A percentile compares a stretch with the other conserved stretches of the same genome.
These are phyloP conservation scores for Onychomys leucogaster DNA, from an alignment of 2,797 vertebrate species.

Conservation along the genomic window DNA sequence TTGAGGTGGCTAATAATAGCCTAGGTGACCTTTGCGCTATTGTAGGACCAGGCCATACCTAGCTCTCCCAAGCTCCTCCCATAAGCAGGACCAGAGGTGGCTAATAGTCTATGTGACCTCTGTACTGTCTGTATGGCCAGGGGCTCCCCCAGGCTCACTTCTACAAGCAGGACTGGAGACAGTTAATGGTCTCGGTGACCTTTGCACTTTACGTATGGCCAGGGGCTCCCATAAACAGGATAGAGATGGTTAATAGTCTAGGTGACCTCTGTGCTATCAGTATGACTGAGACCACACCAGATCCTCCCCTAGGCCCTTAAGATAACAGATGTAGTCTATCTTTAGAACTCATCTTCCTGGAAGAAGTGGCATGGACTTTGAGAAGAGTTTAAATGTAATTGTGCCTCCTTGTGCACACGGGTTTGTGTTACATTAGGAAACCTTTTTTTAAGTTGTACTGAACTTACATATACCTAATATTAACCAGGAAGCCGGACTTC, in stretches of 20 bases:
- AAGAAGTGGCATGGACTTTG: neutral
- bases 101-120: neutral
- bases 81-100: neutral
- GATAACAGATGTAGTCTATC: neutral
- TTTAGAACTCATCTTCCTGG: neutral
- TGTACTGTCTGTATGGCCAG: neutral
- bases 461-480: neutral
- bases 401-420: neutral
- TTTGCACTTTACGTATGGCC: neutral
- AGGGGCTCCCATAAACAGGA: neutral
- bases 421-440: neutral
- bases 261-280: neutral
- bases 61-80: neutral
- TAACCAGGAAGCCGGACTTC: neutral
- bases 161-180: no score
- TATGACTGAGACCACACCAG: neutral
- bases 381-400: neutral
- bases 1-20: neutral
- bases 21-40: neutral
- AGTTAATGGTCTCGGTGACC: neutral
- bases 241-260: neutral
- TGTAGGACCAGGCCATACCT: neutral
- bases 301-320: neutral
- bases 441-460: neutral
- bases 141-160: neutral